Evolutionary conservation across 2,113 vertebrate species (phyloP).

Genomic region (Boulengeromyrus knoepffleri): DNA sequence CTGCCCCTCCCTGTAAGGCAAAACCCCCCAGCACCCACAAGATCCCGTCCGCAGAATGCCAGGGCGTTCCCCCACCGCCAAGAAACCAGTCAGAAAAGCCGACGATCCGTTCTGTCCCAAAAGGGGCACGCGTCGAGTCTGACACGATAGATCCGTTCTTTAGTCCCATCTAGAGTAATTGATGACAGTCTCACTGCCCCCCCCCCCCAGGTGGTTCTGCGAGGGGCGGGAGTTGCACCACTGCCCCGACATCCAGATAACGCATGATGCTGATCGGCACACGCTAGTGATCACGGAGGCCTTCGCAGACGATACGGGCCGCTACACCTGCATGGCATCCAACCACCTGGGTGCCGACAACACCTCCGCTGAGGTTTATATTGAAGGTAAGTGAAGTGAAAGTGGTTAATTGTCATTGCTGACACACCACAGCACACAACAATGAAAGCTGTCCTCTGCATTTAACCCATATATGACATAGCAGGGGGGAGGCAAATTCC

Average conservation of each 20-base stretch:
- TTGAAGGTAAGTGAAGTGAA: slow-evolving; percentile 73
- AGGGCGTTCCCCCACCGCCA: not conserved
- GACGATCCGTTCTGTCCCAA: not conserved
- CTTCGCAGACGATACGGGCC: slow-evolving; percentile 96
- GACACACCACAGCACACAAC: not conserved
- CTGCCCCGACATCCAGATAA: slow-evolving; percentile 87
- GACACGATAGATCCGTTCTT: not conserved
- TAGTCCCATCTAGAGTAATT: not conserved
- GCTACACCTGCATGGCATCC: slow-evolving; percentile 89
- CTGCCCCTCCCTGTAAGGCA: not conserved
- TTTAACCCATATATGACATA: too few relatives aligned
- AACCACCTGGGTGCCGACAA: slow-evolving; percentile 84
- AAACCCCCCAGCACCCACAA: not conserved
- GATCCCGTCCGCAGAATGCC: not conserved
- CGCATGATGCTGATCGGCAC: slow-evolving; percentile 73
- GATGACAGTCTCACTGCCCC: slow-evolving; percentile 3
- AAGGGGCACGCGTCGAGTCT: not conserved
- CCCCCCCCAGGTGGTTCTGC: slow-evolving; percentile 86
- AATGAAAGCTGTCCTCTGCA: too few relatives aligned
- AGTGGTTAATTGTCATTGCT: not conserved
- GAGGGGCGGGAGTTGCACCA: slow-evolving; percentile 85
- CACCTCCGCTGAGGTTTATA: slow-evolving; percentile 93
- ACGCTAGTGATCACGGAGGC: slow-evolving; percentile 87
- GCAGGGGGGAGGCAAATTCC: too few relatives aligned
- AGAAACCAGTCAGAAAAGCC: not conserved